Evolutionary conservation across 2,113 vertebrate species (phyloP).

Genomic region (rabbit (Oryctolagus cuniculus)): mOryCun1.1 NC_091439.1:99061001-99061500

Average conservation of each 20-base stretch:
- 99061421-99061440: not conserved
- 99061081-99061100: not conserved
- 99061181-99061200: not conserved
- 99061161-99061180: not conserved
- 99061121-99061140: not conserved
- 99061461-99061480: not conserved
- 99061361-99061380: not conserved
- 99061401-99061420: not conserved
- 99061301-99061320: conserved; percentile 4
- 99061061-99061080: not conserved
- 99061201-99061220: not conserved
- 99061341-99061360: not conserved
- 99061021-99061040: not conserved
- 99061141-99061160: not conserved
- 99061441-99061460: not conserved
- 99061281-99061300: not conserved
- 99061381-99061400: not conserved
- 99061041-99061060: not conserved
- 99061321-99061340: fast-evolving
- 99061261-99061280: not conserved
- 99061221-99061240: not conserved
- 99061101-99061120: not conserved
- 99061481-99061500: not conserved
- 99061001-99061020: not conserved
- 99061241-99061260: not conserved